A percentile compares a stretch with the other conserved stretches of the same genome.
Evolutionary conservation across 2,888 invertebrate species (phyloP).

Genomic region (Aphodius granarius): DNA sequence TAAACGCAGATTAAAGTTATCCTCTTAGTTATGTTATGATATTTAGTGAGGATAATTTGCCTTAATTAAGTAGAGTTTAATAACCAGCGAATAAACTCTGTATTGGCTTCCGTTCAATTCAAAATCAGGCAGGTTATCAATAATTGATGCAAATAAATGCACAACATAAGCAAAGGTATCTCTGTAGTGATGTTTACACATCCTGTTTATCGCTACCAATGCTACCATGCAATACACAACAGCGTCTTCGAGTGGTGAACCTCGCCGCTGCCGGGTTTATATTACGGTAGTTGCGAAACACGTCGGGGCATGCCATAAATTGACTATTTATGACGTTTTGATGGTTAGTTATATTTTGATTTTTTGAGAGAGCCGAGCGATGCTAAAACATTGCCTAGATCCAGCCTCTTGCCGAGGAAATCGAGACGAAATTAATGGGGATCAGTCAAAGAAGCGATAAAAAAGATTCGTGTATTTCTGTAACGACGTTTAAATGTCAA

Average conservation of each 20-base stretch:
- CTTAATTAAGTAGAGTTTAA: not conserved
- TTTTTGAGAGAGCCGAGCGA: not conserved
- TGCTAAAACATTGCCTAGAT: not conserved
- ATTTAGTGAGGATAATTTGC: not conserved
- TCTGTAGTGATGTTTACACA: not conserved
- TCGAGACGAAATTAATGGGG: not conserved
- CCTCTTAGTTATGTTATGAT: not conserved
- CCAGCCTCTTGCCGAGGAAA: not conserved
- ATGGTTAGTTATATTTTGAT: not conserved
- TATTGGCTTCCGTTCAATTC: not conserved
- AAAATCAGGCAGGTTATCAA: not conserved
- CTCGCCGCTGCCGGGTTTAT: not conserved
- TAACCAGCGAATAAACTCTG: not conserved
- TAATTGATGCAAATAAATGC: not conserved
- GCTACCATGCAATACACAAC: not conserved
- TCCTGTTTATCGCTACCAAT: not conserved
- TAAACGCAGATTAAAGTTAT: not conserved
- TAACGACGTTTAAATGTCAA: too few relatives aligned
- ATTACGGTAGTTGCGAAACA: slow-evolving; percentile 7
- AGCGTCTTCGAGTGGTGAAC: not conserved
- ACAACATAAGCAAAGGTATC: not conserved
- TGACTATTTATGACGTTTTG: slow-evolving; percentile 8
- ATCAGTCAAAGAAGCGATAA: not conserved
- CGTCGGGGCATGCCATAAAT: slow-evolving; percentile 6
- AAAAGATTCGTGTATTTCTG: too few relatives aligned